Conservation (phyloP, 2,888 invertebrate genomes). For the Ecdyonurus torrentis region DNA sequence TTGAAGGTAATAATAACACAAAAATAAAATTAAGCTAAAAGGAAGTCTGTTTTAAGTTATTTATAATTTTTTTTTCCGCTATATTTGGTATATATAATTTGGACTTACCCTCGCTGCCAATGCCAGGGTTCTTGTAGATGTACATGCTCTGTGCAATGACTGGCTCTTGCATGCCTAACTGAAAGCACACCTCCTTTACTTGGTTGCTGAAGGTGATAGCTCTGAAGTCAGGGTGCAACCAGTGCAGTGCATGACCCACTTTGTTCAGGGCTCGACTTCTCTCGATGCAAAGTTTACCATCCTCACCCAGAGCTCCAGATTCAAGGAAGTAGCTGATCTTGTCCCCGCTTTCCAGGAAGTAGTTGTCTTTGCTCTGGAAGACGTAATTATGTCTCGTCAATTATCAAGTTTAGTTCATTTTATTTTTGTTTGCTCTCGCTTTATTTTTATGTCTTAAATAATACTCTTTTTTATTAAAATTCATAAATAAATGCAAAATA, state of each 20-base stretch:
- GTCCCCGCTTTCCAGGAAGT: slow-evolving; percentile 83
- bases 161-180: slow-evolving; percentile 59
- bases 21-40: too few species aligned
- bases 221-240: slow-evolving; percentile 60
- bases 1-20: too few species aligned
- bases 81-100: not conserved
- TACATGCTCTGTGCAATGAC: slow-evolving; percentile 92
- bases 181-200: slow-evolving; percentile 56
- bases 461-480: too few species aligned
- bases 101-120: slow-evolving; percentile 67
- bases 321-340: slow-evolving; percentile 90
- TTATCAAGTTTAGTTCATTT: too few species aligned
- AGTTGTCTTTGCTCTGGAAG: slow-evolving; percentile 44
- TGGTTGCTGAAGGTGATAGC: slow-evolving; percentile 69
- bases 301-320: slow-evolving; percentile 52
- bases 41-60: too few species aligned
- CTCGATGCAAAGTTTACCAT: slow-evolving; percentile 55
- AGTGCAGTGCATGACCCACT: slow-evolving; percentile 81
- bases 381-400: too few species aligned
- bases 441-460: too few species aligned
- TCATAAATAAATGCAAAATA: too few species aligned
- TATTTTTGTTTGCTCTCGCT: too few species aligned
- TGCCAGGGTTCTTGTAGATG: slow-evolving; percentile 87
- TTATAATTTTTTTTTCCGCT: too few species aligned
- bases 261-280: slow-evolving; percentile 51